Conservation (phyloP, 2,888 invertebrate genomes). For the Euproctis similis region DNA sequence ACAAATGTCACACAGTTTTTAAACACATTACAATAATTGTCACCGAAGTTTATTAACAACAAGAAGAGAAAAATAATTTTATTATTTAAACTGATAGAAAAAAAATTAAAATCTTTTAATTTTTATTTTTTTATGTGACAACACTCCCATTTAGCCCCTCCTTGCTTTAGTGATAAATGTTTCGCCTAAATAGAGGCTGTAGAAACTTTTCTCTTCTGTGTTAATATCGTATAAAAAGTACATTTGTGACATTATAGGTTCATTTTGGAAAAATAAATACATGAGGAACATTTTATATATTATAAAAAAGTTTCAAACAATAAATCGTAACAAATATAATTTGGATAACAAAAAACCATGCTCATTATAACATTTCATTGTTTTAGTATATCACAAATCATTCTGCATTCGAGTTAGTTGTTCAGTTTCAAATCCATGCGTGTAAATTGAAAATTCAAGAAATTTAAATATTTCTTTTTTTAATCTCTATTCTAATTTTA, state of each 20-base stretch:
- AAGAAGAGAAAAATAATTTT: not conserved
- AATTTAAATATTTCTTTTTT: too few relatives aligned
- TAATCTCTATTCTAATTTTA: conserved; percentile 13
- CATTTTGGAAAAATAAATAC: too few relatives aligned
- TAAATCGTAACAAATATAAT: conserved; percentile 12
- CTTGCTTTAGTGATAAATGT: too few relatives aligned
- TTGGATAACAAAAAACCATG: conserved; percentile 21
- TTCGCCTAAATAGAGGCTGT: too few relatives aligned
- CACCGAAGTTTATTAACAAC: conserved; percentile 33
- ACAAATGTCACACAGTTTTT: conserved; percentile 49
- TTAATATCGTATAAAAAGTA: too few relatives aligned
- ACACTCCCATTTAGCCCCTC: too few relatives aligned
- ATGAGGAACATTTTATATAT: too few relatives aligned
- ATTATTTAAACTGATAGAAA: not conserved
- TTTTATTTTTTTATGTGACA: too few relatives aligned
- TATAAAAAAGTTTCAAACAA: conserved; percentile 11
- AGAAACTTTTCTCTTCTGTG: too few relatives aligned
- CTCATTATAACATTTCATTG: conserved; percentile 12
- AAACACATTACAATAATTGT: conserved; percentile 33
- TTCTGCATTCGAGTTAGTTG: conserved; percentile 45
- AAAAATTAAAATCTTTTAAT: too few relatives aligned
- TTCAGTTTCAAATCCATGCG: conserved; percentile 46
- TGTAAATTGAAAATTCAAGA: conserved; percentile 37
- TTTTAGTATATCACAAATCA: conserved; percentile 24
- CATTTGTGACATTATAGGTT: conserved; percentile 14